Conservation (phyloP, 2,113 vertebrate species). For the Ancistrus triradiatus region DNA sequence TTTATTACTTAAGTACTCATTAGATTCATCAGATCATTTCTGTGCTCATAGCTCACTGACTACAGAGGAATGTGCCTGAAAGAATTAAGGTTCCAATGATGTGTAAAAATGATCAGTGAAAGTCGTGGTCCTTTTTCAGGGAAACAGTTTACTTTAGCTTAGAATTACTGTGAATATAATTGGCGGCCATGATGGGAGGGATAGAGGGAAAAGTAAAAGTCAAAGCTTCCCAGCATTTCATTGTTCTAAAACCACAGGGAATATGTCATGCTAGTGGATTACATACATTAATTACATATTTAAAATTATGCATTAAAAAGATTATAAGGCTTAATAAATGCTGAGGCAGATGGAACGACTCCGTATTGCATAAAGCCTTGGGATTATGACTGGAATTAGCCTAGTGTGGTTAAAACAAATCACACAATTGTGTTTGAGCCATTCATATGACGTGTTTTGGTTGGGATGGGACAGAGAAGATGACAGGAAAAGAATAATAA, state of each 20-base stretch:
- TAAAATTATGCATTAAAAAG: slow-evolving; percentile 30
- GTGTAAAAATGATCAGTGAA: too few relatives aligned
- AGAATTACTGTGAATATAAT: slow-evolving; percentile 12
- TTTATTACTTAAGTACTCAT: too few relatives aligned
- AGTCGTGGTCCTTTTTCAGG: too few relatives aligned
- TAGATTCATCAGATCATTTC: too few relatives aligned
- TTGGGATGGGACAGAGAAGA: slow-evolving; percentile 19
- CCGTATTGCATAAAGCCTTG: slow-evolving; percentile 25
- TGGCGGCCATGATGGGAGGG: slow-evolving; percentile 22
- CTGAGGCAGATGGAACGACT: slow-evolving; percentile 30
- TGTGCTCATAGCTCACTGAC: too few relatives aligned
- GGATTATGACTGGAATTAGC: slow-evolving; percentile 31
- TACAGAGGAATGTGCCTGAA: too few relatives aligned
- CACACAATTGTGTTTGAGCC: slow-evolving; percentile 18
- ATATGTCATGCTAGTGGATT: slow-evolving; percentile 31
- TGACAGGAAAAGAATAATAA: slow-evolving; percentile 33
- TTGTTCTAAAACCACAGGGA: slow-evolving; percentile 13
- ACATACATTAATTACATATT: slow-evolving; percentile 35
- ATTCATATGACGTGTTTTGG: slow-evolving; percentile 22
- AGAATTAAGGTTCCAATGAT: too few relatives aligned
- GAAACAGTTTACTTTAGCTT: slow-evolving; percentile 10
- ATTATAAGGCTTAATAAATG: slow-evolving; percentile 23
- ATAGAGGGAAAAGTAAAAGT: slow-evolving; percentile 36
- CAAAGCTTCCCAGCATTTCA: slow-evolving; percentile 27
- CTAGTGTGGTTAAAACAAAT: slow-evolving; percentile 21